Evolutionary conservation across 2,797 vertebrate species (phyloP).

Genomic region (Catostomus latipinnis): DNA sequence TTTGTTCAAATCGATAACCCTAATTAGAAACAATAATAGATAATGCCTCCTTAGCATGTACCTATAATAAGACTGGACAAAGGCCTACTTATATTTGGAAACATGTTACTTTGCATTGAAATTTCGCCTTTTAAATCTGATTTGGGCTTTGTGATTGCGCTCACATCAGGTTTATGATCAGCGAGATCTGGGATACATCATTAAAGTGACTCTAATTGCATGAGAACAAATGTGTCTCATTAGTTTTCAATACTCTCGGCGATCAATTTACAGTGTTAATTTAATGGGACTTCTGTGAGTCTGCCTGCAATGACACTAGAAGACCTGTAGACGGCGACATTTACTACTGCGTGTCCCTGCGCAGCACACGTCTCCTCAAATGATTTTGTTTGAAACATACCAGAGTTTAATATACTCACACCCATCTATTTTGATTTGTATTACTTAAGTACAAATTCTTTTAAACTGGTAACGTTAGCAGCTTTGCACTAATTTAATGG

Average conservation of each 20-base stretch:
- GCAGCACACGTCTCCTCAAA: not conserved
- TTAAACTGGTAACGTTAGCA: not conserved
- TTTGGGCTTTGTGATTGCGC: not conserved
- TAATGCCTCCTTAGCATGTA: too few species aligned
- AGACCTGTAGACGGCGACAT: conserved; percentile 24
- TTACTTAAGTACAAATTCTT: not conserved
- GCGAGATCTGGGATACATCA: not conserved
- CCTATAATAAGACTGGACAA: too few species aligned
- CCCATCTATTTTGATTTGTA: not conserved
- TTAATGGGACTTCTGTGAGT: not conserved
- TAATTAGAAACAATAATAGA: too few species aligned
- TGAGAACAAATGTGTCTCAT: conserved; percentile 8
- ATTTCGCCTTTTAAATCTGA: not conserved
- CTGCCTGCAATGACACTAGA: not conserved
- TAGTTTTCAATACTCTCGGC: conserved; percentile 5
- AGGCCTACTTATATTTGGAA: too few species aligned
- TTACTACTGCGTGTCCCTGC: conserved; percentile 24
- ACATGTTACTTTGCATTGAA: too few species aligned
- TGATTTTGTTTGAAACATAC: not conserved
- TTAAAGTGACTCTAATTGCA: not conserved
- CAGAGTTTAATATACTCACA: not conserved
- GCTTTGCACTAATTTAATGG: not conserved
- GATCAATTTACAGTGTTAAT: not conserved
- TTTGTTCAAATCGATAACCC: too few species aligned
- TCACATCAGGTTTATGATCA: not conserved